Conservation (phyloP, 2,888 invertebrate species). For the Nomada goodeniana region DNA sequence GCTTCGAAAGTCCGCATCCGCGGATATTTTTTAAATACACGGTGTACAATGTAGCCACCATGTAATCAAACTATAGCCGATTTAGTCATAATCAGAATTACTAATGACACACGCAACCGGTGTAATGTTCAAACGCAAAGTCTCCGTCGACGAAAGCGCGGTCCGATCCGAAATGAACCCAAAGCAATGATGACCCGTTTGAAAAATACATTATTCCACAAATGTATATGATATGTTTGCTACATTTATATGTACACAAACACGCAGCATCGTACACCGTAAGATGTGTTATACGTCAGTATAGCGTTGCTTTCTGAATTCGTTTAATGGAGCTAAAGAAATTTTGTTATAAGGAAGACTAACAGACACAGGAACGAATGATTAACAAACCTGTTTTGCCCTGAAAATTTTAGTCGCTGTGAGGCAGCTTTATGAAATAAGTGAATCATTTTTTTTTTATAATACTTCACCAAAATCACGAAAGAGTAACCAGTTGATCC, state of each 20-base stretch:
- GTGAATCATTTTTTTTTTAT: too few relatives aligned
- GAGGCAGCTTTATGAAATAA: neutral
- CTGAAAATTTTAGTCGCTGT: constrained; percentile 13
- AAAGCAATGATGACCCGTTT: constrained; percentile 8
- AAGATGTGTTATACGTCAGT: constrained; percentile 27
- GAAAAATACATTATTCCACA: neutral
- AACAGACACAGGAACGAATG: neutral
- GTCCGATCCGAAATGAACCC: constrained; percentile 11
- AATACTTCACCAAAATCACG: too few relatives aligned
- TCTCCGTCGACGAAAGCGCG: constrained; percentile 40
- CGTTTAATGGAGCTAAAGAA: constrained; percentile 28
- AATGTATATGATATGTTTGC: constrained; percentile 17
- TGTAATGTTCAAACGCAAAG: constrained; percentile 36
- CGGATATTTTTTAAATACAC: constrained; percentile 67
- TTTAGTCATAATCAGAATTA: constrained; percentile 51
- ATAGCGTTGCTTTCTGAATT: constrained; percentile 62
- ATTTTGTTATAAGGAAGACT: neutral
- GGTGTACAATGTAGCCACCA: constrained; percentile 63
- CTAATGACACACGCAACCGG: constrained; percentile 53
- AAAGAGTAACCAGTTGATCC: neutral
- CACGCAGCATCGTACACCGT: constrained; percentile 9
- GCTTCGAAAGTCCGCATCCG: constrained; percentile 58
- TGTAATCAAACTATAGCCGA: constrained; percentile 64
- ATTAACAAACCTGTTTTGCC: constrained; percentile 5
- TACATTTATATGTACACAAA: neutral